phyloP scores from a whole-genome alignment of 2,888 invertebrate species.

The Ptycholaimellus sp. region DNA sequence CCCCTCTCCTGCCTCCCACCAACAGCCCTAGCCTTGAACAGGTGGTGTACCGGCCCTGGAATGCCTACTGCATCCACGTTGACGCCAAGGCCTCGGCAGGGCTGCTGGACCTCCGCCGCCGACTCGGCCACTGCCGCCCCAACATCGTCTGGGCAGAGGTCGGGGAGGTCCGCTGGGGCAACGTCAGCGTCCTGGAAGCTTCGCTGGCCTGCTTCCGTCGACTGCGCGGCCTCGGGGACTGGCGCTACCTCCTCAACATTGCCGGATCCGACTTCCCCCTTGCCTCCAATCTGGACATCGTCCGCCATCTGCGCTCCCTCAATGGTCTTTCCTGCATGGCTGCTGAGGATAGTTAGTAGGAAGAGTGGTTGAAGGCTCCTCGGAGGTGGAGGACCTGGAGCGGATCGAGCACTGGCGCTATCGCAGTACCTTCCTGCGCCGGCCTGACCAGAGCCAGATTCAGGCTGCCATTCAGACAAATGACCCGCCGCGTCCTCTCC shows the following conservation, averaged over 20 bases:
- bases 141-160: neutral
- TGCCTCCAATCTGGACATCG: slow-evolving; percentile 4
- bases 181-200: slow-evolving; percentile 2
- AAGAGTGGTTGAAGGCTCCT: neutral
- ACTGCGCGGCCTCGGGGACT: too few species aligned
- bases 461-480: too few species aligned
- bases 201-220: slow-evolving; percentile 2
- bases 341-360: too few species aligned
- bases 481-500: too few species aligned
- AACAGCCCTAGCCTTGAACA: too few species aligned
- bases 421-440: too few species aligned
- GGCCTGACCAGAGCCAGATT: too few species aligned
- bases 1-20: too few species aligned
- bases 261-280: slow-evolving; percentile 7
- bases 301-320: neutral
- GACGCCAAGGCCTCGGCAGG: neutral
- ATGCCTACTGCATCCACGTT: slow-evolving; percentile 6
- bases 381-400: neutral
- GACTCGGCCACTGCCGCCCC: neutral
- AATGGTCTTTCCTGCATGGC: too few species aligned
- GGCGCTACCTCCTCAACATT: slow-evolving; percentile 6
- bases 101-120: neutral
- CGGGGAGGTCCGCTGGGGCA: slow-evolving; percentile 5
- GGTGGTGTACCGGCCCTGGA: slow-evolving; percentile 6
- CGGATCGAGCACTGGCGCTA: slow-evolving; percentile 3